Percentiles rank a stretch among this genome's conserved stretches.
These are phyloP conservation scores for Psephotus haematonotus DNA, from an alignment of 2,113 vertebrate genomes.

Conservation along the genomic window DNA sequence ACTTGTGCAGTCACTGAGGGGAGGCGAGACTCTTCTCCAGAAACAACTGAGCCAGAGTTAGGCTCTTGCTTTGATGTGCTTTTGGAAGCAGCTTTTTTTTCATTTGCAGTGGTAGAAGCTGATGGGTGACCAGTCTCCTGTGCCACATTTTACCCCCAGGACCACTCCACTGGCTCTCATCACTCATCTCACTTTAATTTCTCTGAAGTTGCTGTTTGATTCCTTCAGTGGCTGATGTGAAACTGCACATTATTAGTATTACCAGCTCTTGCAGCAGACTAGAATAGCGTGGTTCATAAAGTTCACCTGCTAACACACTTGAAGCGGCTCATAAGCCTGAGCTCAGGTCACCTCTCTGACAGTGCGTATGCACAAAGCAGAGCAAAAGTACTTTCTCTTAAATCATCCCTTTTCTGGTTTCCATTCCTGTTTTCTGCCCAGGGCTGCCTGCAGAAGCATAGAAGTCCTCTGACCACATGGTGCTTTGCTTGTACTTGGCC, in stretches of 20 bases:
- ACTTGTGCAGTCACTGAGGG: not conserved
- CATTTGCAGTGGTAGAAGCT: fast-evolving
- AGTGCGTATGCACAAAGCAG: fast-evolving
- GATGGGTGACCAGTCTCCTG: not conserved
- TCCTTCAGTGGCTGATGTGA: not conserved
- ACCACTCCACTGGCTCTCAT: not conserved
- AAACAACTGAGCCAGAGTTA: fast-evolving
- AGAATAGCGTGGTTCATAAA: fast-evolving
- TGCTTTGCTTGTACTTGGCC: not conserved
- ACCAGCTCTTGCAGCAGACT: not conserved
- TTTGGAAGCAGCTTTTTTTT: not conserved
- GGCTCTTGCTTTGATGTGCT: too few species aligned
- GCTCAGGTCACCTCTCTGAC: not conserved
- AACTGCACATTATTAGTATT: fast-evolving
- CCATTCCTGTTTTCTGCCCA: too few species aligned
- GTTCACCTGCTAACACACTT: fast-evolving
- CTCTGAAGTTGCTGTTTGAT: not conserved
- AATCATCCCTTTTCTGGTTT: not conserved
- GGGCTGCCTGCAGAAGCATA: not conserved
- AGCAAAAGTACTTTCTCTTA: fast-evolving
- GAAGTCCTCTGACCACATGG: not conserved
- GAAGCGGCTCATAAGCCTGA: fast-evolving
- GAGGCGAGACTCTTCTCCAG: not conserved
- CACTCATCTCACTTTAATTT: not conserved
- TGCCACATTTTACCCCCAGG: fast-evolving